Conservation (phyloP, 2,888 invertebrate genomes). For the Sussaba pulchella region DNA sequence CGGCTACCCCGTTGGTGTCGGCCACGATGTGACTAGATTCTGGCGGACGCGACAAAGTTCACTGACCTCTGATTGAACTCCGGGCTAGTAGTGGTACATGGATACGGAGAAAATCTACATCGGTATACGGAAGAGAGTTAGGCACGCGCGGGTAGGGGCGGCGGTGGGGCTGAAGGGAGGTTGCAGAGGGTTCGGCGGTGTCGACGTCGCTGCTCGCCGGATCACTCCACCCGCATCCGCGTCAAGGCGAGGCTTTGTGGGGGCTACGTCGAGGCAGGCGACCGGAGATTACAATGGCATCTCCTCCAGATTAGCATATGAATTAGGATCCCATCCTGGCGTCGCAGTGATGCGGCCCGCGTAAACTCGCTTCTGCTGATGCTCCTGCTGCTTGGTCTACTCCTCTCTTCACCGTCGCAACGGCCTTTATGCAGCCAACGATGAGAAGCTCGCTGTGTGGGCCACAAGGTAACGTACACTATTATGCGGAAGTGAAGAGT, state of each 20-base stretch:
- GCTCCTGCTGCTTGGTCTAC: conserved; percentile 44
- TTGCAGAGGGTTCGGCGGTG: conserved; percentile 59
- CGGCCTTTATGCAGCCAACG: conserved; percentile 57
- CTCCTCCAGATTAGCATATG: conserved; percentile 84
- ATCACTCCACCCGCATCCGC: conserved; percentile 81
- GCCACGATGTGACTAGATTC: conserved; percentile 47
- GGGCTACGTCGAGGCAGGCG: conserved; percentile 78
- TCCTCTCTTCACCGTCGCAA: conserved; percentile 48
- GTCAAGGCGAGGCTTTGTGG: conserved; percentile 82
- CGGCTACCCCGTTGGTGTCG: conserved; percentile 26
- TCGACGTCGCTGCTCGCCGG: conserved; percentile 70
- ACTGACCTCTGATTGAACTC: conserved; percentile 79
- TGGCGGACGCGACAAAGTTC: conserved; percentile 75
- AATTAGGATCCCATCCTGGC: conserved; percentile 79
- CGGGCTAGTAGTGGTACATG: conserved; percentile 69
- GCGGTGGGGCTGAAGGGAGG: conserved; percentile 46
- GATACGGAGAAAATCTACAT: conserved; percentile 75
- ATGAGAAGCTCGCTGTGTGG: conserved; percentile 45
- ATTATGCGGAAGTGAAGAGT: conserved; percentile 59
- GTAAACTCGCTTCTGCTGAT: conserved; percentile 54
- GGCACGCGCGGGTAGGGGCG: conserved; percentile 12
- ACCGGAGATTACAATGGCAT: conserved; percentile 84
- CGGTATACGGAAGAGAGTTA: conserved; percentile 71
- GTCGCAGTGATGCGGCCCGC: conserved; percentile 57
- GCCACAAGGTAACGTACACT: conserved; percentile 58